Base-by-base conservation (phyloP, 2,797 vertebrate species). In the Manis crassicaudata region DNA sequence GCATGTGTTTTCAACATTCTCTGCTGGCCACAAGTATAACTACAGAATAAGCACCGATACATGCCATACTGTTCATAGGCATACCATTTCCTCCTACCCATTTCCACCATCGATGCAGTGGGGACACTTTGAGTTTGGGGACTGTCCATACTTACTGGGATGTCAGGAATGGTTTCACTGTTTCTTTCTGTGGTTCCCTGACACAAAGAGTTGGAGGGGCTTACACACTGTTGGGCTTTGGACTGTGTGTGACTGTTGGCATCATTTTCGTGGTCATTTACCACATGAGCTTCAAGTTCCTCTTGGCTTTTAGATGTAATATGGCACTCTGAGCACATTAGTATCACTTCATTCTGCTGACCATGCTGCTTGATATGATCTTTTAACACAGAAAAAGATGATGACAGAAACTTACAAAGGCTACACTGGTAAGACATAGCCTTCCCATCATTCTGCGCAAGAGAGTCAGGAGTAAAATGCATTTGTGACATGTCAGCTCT, bases 1-100 rank as follows among this genome's bases (percentile, higher is more conserved):
- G 99, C 99, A 0, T 99, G 99, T 0, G 99, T 99, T 98, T 99
- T 99, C 73, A 99, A 97, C 99, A 99, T 99, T 23, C 99, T 98
- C 98, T 99, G 99, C 98, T 99, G 99, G 84, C 99, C 99, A 67
- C 99, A 99, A 50, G 99, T 99, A 4, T 99, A 99, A 92, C 99
- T 99, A 97, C 99, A 99, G 67, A 99, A 99, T 63, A 99, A 98
- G 96, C 99, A 99, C 5, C 99, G 99, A 97, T 99, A 99, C 98
- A 99, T 98, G 54, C 99, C 99, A 0, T 99, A 99, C 92, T 99
- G 99, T 97, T 99, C 99, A 0, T 99, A 99, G 0, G 99, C 99
- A 9, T 99, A 99, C 99, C 99, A 99, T n/a, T 99, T 99, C 95
- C 99, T 99, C 94, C 98, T 98, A 13, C 98, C 98, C 21, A 97